These are phyloP conservation scores for Rotaria socialis DNA, from an alignment of 2,888 invertebrate species.

Conservation along the genomic window DNA sequence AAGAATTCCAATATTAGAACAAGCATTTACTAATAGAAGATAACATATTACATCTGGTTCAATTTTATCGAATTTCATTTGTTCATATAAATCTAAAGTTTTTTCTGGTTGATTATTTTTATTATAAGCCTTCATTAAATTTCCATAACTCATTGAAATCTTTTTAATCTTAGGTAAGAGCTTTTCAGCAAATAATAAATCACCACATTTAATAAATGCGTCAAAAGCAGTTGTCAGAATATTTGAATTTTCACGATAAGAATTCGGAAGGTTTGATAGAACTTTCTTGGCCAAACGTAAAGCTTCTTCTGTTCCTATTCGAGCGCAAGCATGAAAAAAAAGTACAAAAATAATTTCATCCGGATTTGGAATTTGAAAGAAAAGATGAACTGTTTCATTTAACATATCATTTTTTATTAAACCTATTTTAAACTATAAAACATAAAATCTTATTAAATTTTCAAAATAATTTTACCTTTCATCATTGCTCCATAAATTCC, in stretches of 20 bases:
- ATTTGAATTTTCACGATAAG: neutral
- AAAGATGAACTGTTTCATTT: neutral
- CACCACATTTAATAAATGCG: neutral
- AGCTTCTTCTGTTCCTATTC: neutral
- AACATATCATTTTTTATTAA: neutral
- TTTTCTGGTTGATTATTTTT: neutral
- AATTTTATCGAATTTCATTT: neutral
- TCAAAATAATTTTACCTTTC: neutral
- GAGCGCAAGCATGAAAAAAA: neutral
- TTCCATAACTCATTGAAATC: neutral
- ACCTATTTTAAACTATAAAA: too few species aligned
- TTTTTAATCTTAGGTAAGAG: neutral
- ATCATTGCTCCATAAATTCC: too few species aligned
- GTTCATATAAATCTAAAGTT: neutral
- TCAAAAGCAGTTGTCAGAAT: neutral
- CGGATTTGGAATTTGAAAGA: neutral
- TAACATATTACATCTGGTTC: neutral
- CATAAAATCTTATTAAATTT: too few species aligned
- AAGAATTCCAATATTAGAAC: neutral
- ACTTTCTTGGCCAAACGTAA: neutral
- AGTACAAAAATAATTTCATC: neutral
- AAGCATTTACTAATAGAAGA: neutral
- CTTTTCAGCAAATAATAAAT: neutral
- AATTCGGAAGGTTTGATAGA: neutral
- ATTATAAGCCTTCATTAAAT: neutral